Conservation (phyloP, 2,888 invertebrate species). For the Meghimatium bilineatum region DNA sequence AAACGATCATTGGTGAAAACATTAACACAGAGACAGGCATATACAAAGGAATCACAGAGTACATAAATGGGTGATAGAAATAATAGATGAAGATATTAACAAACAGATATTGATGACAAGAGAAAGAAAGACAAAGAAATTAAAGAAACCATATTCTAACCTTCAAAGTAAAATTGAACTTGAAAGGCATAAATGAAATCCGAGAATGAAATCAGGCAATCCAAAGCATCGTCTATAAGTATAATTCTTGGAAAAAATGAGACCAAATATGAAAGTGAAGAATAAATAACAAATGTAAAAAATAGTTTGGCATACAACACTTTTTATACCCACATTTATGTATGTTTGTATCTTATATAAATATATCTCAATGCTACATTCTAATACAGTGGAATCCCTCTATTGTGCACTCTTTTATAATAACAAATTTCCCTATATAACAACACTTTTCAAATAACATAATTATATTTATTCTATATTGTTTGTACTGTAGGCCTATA, state of each 20-base stretch:
- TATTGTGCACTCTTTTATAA: no score
- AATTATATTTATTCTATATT: no score
- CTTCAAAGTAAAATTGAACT: conserved; percentile 76
- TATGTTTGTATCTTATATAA: not conserved
- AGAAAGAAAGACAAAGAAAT: not conserved
- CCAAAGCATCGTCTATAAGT: conserved; percentile 75
- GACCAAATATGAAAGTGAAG: not conserved
- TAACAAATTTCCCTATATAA: no score
- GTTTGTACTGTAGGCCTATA: no score
- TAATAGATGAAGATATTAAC: not conserved
- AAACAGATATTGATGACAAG: not conserved
- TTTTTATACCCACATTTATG: not conserved
- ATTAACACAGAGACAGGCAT: no score
- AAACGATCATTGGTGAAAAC: no score
- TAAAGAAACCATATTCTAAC: conserved; percentile 54
- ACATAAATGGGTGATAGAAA: no score
- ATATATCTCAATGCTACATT: no score
- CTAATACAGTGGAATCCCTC: no score
- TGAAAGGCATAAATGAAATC: conserved; percentile 77
- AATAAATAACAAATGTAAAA: no score
- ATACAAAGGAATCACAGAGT: no score
- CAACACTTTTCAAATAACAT: no score
- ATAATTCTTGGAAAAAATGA: conserved; percentile 70
- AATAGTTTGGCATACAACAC: not conserved
- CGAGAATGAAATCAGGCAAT: conserved; percentile 74